Evolutionary conservation across 1,140 invertebrate genomes (phyloP).

Genomic region (Pollicipes pollicipes): DNA sequence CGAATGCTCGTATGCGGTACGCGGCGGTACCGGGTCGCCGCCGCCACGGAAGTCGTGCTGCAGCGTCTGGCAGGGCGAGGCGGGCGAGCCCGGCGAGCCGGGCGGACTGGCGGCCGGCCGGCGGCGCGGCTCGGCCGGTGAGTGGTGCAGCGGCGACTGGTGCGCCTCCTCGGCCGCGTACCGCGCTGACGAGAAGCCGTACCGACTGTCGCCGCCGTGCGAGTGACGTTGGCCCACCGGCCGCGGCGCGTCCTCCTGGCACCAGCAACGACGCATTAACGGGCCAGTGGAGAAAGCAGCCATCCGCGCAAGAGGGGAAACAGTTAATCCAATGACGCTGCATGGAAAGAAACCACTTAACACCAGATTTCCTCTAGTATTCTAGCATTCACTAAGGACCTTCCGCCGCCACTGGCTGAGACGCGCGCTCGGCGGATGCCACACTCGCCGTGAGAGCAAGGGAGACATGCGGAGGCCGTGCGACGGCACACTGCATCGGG

Average conservation of each 20-base stretch:
- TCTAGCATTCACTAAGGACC: no score
- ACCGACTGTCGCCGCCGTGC: slow-evolving; percentile 38
- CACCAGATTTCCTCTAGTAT: no score
- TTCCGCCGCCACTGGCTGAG: no score
- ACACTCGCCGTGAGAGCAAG: no score
- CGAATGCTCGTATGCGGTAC: background rate
- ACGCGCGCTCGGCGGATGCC: no score
- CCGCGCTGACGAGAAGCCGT: slow-evolving; percentile 35
- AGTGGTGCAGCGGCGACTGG: background rate
- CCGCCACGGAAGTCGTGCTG: background rate
- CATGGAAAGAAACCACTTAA: no score
- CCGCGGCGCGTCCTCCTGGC: background rate
- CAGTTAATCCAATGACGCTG: no score
- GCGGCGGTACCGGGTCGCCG: background rate
- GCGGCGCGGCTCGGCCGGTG: no score
- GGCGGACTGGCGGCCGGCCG: background rate
- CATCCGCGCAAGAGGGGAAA: no score
- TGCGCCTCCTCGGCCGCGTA: slow-evolving; percentile 5
- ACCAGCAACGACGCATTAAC: background rate
- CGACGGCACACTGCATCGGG: no score
- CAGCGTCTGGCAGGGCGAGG: background rate
- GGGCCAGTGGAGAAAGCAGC: no score
- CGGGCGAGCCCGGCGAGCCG: background rate
- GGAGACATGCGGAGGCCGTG: no score
- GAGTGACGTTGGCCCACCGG: slow-evolving; percentile 24